phyloP scores from a whole-genome alignment of 2,888 invertebrate genomes.

The Meta bourneti region DNA sequence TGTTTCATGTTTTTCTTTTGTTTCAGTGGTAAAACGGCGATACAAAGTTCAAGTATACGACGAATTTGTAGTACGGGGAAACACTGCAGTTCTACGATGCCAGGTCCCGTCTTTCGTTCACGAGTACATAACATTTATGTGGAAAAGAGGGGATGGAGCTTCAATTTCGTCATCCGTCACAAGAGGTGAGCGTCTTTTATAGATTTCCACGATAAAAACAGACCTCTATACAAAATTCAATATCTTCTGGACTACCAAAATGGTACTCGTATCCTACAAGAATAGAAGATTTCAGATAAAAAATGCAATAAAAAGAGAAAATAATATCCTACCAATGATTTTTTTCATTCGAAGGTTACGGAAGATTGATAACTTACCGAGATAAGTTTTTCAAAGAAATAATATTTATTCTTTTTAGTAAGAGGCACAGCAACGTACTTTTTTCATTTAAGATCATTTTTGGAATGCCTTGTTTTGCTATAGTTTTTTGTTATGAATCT shows the following conservation, averaged over 20 bases:
- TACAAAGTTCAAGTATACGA: slow-evolving; percentile 77
- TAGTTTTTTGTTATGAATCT: neutral
- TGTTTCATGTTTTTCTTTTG: neutral
- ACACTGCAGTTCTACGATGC: slow-evolving; percentile 77
- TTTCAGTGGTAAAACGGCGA: slow-evolving; percentile 71
- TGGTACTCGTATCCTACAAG: neutral
- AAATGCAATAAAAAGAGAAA: neutral
- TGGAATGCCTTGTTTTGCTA: neutral
- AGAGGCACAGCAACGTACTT: neutral
- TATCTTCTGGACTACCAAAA: neutral
- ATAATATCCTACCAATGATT: neutral
- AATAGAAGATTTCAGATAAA: neutral
- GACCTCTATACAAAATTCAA: neutral
- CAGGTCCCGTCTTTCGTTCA: slow-evolving; percentile 77
- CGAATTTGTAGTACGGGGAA: slow-evolving; percentile 77
- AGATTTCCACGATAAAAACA: neutral
- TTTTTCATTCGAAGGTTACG: neutral
- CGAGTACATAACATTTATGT: slow-evolving; percentile 72
- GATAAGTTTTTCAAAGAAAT: neutral
- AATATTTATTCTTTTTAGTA: neutral
- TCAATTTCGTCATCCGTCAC: slow-evolving; percentile 48
- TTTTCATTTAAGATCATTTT: neutral
- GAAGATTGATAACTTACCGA: slow-evolving; percentile 7
- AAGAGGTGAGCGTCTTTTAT: slow-evolving; percentile 44
- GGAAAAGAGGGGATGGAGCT: slow-evolving; percentile 61